Evolutionary conservation across 1,140 invertebrate genomes (phyloP), one percentile per base, ranked within the genome.

Genomic region (Halesus radiatus): DNA sequence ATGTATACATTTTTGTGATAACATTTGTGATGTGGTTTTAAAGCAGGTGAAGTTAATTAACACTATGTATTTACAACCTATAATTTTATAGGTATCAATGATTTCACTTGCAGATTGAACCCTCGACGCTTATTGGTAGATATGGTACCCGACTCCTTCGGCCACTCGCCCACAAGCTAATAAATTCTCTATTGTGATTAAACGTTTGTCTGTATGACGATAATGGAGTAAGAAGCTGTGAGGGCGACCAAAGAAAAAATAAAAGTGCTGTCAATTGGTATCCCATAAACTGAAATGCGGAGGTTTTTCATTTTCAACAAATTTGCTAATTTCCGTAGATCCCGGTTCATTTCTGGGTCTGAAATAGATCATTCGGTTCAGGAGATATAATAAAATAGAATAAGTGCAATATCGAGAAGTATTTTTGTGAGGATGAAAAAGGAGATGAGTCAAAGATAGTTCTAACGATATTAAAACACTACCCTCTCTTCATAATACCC

Each of bases 181-280:
- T 7, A 54, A 62, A 64, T 29, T 64, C 23, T 26, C 1, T 2
- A 56, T 56, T 18, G 1, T 56, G n/a, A 45, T 45, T 45, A 45
- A 45, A 45, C 13, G n/a, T 66, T 66, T 10, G n/a, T 66, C 29
- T 32, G 62, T 10, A 37, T 66, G 13, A 29, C 10, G 29, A 66
- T 29, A 26, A 72, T 72, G 45, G 52, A 16, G 68, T 72, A 72
- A 22, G 68, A 72, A 26, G 50, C 45, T 10, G 68, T 72, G 1
- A 53, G 10, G 6, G 68, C 68, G 18, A 72, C 22, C 45, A 72
- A 16, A 26, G 68, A 72, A 53, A 23, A 72, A 23, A 72, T 22
- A 22, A 72, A 53, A 15, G 68, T 22, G 26, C 23, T 53, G 45
- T 72, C 68, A 15, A 53, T 52, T 22, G 68, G 26, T 53, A 72